These are phyloP conservation scores for Pemphigus obesinymphae DNA, from an alignment of 1,140 invertebrate genomes.

Conservation along the genomic window DNA sequence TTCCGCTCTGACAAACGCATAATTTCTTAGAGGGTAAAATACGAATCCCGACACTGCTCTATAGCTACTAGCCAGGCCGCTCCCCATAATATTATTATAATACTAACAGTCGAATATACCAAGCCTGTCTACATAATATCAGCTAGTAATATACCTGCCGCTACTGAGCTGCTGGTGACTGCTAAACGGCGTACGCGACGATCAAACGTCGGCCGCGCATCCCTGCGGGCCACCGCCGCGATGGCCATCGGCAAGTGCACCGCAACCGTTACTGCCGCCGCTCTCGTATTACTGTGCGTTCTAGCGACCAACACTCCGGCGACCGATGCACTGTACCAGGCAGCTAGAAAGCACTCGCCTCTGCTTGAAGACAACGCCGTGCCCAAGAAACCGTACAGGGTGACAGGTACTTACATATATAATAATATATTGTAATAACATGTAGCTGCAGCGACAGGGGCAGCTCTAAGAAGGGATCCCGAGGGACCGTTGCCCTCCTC, in stretches of 20 bases:
- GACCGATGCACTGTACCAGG: not conserved
- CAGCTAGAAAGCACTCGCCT: conserved; percentile 17
- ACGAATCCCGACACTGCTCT: no score
- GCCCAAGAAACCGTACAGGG: conserved; percentile 22
- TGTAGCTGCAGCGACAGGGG: no score
- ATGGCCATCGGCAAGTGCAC: not conserved
- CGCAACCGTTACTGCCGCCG: not conserved
- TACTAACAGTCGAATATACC: no score
- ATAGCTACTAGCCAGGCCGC: no score
- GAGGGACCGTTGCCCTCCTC: no score
- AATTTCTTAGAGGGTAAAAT: not conserved
- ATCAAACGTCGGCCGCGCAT: not conserved
- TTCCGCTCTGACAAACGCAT: not conserved
- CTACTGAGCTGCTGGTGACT: no score
- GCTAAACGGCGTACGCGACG: no score
- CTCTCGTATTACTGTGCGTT: not conserved
- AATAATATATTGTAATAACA: not conserved
- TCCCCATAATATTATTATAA: no score
- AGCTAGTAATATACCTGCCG: no score
- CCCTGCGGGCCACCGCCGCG: not conserved
- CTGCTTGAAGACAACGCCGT: conserved; percentile 19
- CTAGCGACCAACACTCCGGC: not conserved
- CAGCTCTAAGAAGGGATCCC: no score
- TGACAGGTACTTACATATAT: not conserved
- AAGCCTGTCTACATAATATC: no score